A percentile compares a stretch with the other conserved stretches of the same genome.
phyloP scores from a whole-genome alignment of 2,888 invertebrate species.

The Synanthedon vespiformis region DNA sequence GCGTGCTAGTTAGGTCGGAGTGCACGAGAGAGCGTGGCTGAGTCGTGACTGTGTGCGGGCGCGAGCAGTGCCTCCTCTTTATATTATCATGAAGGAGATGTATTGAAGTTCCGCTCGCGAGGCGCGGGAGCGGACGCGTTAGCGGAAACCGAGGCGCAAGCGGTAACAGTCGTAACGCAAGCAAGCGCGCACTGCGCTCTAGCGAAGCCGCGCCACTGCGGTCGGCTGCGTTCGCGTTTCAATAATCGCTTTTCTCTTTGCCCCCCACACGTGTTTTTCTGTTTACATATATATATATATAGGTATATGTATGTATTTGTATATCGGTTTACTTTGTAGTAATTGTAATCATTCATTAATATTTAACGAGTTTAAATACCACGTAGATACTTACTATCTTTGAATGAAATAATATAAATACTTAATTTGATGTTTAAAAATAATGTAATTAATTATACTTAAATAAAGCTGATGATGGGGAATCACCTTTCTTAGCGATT shows the following conservation, averaged over 20 bases:
- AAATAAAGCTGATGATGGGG: too few relatives aligned
- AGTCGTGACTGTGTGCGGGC: slow-evolving; percentile 59
- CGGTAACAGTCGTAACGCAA: slow-evolving; percentile 1
- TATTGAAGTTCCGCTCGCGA: slow-evolving; percentile 6
- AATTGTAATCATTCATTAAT: too few relatives aligned
- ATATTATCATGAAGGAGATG: slow-evolving; percentile 22
- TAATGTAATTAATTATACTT: too few relatives aligned
- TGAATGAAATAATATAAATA: too few relatives aligned
- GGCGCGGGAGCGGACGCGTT: slow-evolving; percentile 16
- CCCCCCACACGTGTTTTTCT: slow-evolving; percentile 32
- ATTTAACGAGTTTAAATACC: too few relatives aligned
- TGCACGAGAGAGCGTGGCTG: slow-evolving; percentile 49
- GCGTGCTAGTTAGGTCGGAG: slow-evolving; percentile 35
- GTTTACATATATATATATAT: slow-evolving; percentile 14
- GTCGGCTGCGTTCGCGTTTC: slow-evolving; percentile 15
- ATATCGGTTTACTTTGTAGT: slow-evolving; percentile 24
- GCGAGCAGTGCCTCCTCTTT: slow-evolving; percentile 46
- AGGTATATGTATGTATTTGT: slow-evolving; percentile 25
- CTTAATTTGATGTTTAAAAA: too few relatives aligned
- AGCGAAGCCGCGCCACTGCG: slow-evolving; percentile 30
- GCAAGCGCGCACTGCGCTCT: slow-evolving; percentile 13
- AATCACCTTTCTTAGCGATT: too few relatives aligned
- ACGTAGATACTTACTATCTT: too few relatives aligned
- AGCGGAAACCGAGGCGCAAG: slow-evolving; percentile 22
- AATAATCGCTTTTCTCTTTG: slow-evolving; percentile 15